Conservation (phyloP, 2,113 vertebrate species). For the Myrmophylax atrothorax region DNA sequence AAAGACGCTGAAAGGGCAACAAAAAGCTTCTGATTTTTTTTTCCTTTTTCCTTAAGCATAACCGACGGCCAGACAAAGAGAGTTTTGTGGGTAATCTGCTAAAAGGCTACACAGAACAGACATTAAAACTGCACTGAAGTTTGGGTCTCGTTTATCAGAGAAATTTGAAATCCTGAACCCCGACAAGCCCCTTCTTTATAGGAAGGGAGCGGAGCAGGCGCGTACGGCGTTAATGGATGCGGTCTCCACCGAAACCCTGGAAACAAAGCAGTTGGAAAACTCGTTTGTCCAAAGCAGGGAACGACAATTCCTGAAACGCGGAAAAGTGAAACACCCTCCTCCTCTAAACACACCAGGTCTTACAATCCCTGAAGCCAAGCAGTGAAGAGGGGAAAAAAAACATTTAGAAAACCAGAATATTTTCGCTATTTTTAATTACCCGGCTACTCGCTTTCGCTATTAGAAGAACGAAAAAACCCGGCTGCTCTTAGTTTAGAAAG, state of each 20-base stretch:
- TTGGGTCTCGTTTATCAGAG: neutral
- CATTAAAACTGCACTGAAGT: neutral
- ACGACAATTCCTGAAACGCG: neutral
- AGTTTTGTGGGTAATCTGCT: neutral
- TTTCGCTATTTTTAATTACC: neutral
- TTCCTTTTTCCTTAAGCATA: neutral
- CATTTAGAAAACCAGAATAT: neutral
- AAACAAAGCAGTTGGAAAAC: slow-evolving; percentile 44
- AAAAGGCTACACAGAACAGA: neutral
- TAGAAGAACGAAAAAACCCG: neutral
- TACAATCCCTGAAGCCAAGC: neutral
- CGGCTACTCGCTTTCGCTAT: neutral
- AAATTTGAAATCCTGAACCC: neutral
- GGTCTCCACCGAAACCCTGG: neutral
- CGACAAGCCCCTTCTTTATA: neutral
- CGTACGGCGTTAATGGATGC: neutral
- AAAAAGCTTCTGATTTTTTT: neutral
- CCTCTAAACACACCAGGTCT: neutral
- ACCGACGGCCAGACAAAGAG: neutral
- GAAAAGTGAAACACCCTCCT: neutral
- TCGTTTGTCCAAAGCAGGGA: neutral
- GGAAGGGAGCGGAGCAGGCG: neutral
- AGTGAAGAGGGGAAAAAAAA: neutral
- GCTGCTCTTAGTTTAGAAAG: neutral
- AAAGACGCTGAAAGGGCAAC: neutral